Evolutionary conservation across 2,797 vertebrate genomes (phyloP), one percentile per base, ranked within the genome.

Genomic region (Orestias chungarensis): DNA sequence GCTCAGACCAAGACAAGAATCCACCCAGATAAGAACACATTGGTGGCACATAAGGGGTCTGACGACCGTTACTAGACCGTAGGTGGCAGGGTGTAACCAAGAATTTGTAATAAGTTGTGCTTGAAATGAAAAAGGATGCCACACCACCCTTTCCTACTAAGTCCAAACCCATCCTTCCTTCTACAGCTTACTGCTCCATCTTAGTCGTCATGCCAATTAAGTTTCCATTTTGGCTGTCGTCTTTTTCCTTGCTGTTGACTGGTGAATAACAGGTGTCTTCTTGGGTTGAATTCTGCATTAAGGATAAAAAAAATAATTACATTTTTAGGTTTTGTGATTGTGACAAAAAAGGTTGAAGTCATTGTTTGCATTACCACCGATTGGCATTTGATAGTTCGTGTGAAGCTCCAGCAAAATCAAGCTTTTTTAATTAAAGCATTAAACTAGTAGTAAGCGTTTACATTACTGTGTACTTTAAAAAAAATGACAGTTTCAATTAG

Each of bases 191-290:
- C 14, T 72, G 40, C 0, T 90, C 88, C 1, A 4, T 50, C 73
- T 87, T 91, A 8, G 86, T 10, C 4, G 88, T 81, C 85, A 94
- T 49, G 76, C 82, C 86, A 8, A 93, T 90, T 31, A 81, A 89
- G 43, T 87, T 89, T 64, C 90, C 91, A 46, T 93, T 94, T 11
- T 91, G 86, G 9, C 85, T 70, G n/a, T 93, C 92, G 0, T 93
- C 92, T 67, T 90, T 92, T 43, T 91, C 90, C 70, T 92, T 93
- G 67, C 80, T 79, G 64, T 35, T 87, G 68, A 89, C 91, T 0
- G 89, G 87, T 64, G 76, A 81, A 74, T 93, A 94, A 11, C 89
- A 83, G 0, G 87, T 86, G 55, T 92, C 84, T 0, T 92, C 91
- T 62, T 91, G 89, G 20, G 76, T 31, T 4, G 86, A 74, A 0